Conservation (phyloP, 2,113 vertebrate species). For the Saguinus midas region DNA sequence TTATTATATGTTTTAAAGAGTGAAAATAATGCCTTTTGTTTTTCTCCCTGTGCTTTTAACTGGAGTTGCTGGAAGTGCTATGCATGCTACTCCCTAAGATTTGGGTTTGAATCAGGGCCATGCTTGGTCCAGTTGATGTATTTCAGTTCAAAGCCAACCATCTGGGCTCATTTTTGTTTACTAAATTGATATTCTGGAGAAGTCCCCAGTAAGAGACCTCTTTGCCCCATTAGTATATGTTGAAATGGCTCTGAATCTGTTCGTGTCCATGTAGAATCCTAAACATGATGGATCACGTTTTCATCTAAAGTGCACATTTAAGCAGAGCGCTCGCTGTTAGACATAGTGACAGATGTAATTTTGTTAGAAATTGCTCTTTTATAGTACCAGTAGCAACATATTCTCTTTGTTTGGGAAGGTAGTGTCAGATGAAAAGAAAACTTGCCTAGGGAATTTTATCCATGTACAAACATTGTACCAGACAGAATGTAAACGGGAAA, state of each 20-base stretch:
- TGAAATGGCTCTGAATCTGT: background rate
- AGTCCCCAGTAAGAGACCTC: background rate
- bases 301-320: background rate
- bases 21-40: background rate
- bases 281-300: background rate
- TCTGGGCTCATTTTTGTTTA: background rate
- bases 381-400: background rate
- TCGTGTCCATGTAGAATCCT: background rate
- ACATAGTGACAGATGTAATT: background rate
- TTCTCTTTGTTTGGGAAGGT: background rate
- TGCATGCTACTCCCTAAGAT: background rate
- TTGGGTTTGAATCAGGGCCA: background rate
- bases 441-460: background rate
- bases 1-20: background rate
- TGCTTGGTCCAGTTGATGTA: too few species aligned
- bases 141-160: background rate
- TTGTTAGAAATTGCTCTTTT: constrained; percentile 10
- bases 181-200: background rate
- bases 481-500: background rate
- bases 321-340: background rate
- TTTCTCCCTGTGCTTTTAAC: background rate
- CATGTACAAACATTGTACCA: background rate
- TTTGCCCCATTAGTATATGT: background rate
- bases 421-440: constrained; percentile 3
- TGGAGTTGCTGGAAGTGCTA: background rate